Conservation (phyloP, 2,113 vertebrate species). For the Scomber colias region DNA sequence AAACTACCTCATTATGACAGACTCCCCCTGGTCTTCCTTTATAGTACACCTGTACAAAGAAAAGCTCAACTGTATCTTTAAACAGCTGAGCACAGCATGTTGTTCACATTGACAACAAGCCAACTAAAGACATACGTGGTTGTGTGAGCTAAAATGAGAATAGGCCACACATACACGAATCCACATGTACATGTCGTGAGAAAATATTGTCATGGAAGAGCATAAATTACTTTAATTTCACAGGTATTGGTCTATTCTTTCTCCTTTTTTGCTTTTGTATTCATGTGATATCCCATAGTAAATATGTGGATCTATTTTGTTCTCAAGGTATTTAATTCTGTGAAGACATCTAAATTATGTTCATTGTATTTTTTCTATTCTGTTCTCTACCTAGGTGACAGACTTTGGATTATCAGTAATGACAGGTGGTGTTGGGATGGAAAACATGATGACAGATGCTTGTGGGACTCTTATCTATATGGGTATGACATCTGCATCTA, state of each 20-base stretch:
- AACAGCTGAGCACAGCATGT: slow-evolving; percentile 65
- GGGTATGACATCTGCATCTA: slow-evolving; percentile 80
- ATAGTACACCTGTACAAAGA: slow-evolving; percentile 59
- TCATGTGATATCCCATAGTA: slow-evolving; percentile 18
- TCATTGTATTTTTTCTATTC: slow-evolving; percentile 43
- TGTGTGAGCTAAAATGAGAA: slow-evolving; percentile 58
- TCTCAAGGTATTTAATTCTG: slow-evolving; percentile 21
- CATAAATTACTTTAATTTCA: slow-evolving; percentile 64
- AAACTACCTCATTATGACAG: slow-evolving; percentile 66
- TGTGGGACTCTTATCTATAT: slow-evolving; percentile 91
- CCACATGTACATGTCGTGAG: slow-evolving; percentile 20
- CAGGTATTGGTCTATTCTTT: slow-evolving; percentile 47
- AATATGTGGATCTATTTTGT: slow-evolving; percentile 40
- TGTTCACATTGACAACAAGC: slow-evolving; percentile 52
- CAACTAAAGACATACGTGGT: slow-evolving; percentile 57
- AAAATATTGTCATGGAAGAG: slow-evolving; percentile 49
- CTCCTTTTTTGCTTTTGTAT: slow-evolving; percentile 26
- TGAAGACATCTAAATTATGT: slow-evolving; percentile 33
- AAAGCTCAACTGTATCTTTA: slow-evolving; percentile 59
- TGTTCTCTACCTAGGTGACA: slow-evolving; percentile 83
- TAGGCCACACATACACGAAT: slow-evolving; percentile 28
- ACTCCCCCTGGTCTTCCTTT: slow-evolving; percentile 61
- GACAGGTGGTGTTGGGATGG: slow-evolving; percentile 85
- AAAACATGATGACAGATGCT: slow-evolving; percentile 86
- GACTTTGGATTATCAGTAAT: slow-evolving; percentile 91